Evolutionary conservation across 2,888 invertebrate species (phyloP).

Genomic region (Cacoxenus indagator): DNA sequence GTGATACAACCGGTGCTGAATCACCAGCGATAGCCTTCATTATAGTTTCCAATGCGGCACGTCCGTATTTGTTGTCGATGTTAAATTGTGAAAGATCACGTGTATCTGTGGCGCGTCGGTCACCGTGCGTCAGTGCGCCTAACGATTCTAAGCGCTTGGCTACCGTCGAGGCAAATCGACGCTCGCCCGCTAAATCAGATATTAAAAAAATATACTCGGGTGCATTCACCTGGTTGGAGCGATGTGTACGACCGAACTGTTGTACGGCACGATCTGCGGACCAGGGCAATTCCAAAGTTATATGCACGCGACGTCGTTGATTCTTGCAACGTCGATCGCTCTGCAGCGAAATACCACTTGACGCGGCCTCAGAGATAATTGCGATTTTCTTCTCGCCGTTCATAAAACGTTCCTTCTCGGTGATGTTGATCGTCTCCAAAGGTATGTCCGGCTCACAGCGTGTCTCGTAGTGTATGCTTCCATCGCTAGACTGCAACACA

Average conservation of each 20-base stretch:
- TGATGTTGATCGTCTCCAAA: conserved; percentile 95
- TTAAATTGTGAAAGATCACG: conserved; percentile 98
- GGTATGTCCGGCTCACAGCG: conserved; percentile 95
- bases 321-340: conserved; percentile 94
- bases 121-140: conserved; percentile 98
- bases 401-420: conserved; percentile 94
- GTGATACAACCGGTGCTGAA: conserved; percentile 44
- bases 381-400: conserved; percentile 97
- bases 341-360: conserved; percentile 96
- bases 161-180: conserved; percentile 96
- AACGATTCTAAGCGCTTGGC: conserved; percentile 95
- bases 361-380: conserved; percentile 99
- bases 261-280: conserved; percentile 99
- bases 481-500: conserved; percentile 92
- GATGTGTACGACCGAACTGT: conserved; percentile 97
- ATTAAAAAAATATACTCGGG: conserved; percentile 99
- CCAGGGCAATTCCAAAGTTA: conserved; percentile 98
- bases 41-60: conserved; percentile 91
- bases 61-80: conserved; percentile 97
- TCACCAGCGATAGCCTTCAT: conserved; percentile 71
- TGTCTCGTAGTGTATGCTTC: conserved; percentile 92
- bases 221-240: conserved; percentile 97
- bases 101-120: conserved; percentile 96
- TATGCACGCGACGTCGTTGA: conserved; percentile 95
- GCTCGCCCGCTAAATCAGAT: conserved; percentile 97